These are phyloP conservation scores for Leptinotarsa haldemani DNA, from an alignment of 2,888 invertebrate species.

Conservation along the genomic window DNA sequence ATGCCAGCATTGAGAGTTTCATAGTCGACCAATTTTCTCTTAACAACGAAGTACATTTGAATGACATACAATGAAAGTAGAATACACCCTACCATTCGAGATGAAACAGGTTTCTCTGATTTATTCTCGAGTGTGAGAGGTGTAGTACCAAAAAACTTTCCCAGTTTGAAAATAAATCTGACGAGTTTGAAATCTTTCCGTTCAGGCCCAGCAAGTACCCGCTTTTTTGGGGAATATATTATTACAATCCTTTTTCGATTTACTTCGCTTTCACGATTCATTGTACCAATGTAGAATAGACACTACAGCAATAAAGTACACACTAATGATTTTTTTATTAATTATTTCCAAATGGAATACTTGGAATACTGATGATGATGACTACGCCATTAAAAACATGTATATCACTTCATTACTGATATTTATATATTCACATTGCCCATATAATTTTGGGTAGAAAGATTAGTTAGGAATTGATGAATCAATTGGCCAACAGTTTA, in stretches of 20 bases:
- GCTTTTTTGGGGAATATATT: neutral
- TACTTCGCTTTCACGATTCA: neutral
- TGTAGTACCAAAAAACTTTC: constrained; percentile 8
- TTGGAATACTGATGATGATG: neutral
- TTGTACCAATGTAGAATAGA: neutral
- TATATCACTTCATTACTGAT: neutral
- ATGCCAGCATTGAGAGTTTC: neutral
- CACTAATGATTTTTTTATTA: neutral
- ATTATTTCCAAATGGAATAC: neutral
- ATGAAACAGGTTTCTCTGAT: neutral
- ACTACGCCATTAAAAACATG: neutral
- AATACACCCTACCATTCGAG: neutral
- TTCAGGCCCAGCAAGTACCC: neutral
- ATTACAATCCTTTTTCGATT: neutral
- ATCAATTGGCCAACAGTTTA: too few relatives aligned
- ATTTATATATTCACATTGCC: neutral
- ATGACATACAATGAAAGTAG: neutral
- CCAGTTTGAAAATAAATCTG: constrained; percentile 4
- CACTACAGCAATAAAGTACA: neutral
- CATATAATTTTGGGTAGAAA: too few relatives aligned
- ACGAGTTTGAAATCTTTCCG: constrained; percentile 9
- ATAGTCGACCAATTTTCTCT: neutral
- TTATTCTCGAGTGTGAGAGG: neutral
- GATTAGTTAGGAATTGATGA: too few relatives aligned
- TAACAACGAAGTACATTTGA: neutral